phyloP scores from a whole-genome alignment of 2,113 vertebrate species.

The Brachyhypopomus gauderio region DNA sequence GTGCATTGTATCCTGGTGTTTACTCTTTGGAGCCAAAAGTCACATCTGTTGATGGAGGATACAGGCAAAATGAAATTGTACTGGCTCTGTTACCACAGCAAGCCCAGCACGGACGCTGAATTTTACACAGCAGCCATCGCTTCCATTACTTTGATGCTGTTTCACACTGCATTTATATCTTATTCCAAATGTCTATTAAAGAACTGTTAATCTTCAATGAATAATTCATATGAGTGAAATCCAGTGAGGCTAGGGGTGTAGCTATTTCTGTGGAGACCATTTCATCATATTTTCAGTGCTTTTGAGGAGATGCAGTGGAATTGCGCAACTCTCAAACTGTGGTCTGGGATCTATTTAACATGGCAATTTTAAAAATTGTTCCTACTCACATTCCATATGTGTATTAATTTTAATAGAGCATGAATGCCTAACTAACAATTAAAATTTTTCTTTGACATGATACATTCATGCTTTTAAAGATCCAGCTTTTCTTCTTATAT shows the following conservation, averaged over 20 bases:
- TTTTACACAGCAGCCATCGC: conserved; percentile 49
- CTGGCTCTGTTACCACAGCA: not conserved
- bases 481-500: conserved; percentile 51
- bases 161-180: conserved; percentile 44
- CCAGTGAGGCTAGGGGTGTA: conserved; percentile 48
- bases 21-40: conserved; percentile 51
- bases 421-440: conserved; percentile 65
- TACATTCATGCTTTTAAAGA: conserved; percentile 54
- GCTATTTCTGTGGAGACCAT: conserved; percentile 51
- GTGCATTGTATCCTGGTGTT: conserved; percentile 18
- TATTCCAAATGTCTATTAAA: conserved; percentile 39
- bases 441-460: conserved; percentile 56
- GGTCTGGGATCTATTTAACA: conserved; percentile 59
- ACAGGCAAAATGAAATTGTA: conserved; percentile 10
- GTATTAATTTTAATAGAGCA: conserved; percentile 64
- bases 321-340: conserved; percentile 57
- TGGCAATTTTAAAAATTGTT: conserved; percentile 61
- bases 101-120: conserved; percentile 36
- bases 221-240: conserved; percentile 48
- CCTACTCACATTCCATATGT: conserved; percentile 64
- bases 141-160: conserved; percentile 48
- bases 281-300: conserved; percentile 62
- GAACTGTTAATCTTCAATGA: conserved; percentile 53
- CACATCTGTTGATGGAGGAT: conserved; percentile 50
- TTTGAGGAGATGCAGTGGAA: conserved; percentile 57